Evolutionary conservation across 2,888 invertebrate species (phyloP), one percentile per base, ranked within the genome.

Genomic region (Calameuta idolon): DNA sequence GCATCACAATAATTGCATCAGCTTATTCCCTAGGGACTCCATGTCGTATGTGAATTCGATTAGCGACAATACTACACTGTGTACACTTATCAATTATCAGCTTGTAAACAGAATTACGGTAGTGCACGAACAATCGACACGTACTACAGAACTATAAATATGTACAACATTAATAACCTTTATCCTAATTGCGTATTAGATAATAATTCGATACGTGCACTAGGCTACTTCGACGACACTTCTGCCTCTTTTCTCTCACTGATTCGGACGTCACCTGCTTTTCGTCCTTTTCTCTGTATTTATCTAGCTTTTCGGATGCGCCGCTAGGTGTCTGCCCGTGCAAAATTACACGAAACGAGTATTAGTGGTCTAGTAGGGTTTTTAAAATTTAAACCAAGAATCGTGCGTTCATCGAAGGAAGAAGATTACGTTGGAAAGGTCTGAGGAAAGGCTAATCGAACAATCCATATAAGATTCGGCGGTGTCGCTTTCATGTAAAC

Each of bases 1-100:
- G 85, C 89, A 89, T 89, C 88, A 84, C 87, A 86, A 86, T 85
- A 83, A 88, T 83, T 83, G 81, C 79, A 79, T 82, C 78, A 77
- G 84, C 84, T 84, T 87, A 87, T 82, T 82, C 80, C 69, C 79
- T 83, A 85, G 79, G 79, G 82, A 79, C 80, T 84, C 81, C 79
- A 85, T 81, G 79, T 83, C 78, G 79, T 82, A 82, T 80, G 81
- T 79, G 79, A 82, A 79, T 75, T 79, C 83, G 79, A 80, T 80
- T 80, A 79, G 75, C 81, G 80, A 79, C 77, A 78, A 78, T 80
- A 81, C 79, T 80, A 81, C 79, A 79, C 79, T 80, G 30, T 74
- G 76, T 82, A 83, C 82, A 87, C 85, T 86, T 86, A 86, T 83
- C 83, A 86, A 84, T 86, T 85, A 86, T 78, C 75, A 81, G 83